Conservation (phyloP, 2,888 invertebrate genomes). For the Ariolimax columbianus region DNA sequence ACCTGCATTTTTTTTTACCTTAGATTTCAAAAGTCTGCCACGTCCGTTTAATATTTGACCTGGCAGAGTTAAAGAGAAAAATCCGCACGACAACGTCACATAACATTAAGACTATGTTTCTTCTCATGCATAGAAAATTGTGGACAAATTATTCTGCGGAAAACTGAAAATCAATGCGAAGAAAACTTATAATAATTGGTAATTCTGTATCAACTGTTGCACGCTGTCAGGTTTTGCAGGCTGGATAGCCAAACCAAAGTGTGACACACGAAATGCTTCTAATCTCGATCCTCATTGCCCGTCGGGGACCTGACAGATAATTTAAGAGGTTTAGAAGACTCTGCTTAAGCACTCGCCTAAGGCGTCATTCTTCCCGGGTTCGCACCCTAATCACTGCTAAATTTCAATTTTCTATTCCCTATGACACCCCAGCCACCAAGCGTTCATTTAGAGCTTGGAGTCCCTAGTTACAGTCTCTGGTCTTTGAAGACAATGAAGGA, state of each 20-base stretch:
- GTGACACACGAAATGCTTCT: neutral
- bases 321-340: constrained; percentile 14
- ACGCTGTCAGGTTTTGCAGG: constrained; percentile 4
- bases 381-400: constrained; percentile 43
- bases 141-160: neutral
- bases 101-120: no score
- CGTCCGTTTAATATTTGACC: no score
- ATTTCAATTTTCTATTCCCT: constrained; percentile 39
- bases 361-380: constrained; percentile 4
- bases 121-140: neutral
- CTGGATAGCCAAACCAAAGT: neutral
- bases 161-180: neutral
- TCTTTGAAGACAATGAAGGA: constrained; percentile 15
- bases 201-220: neutral
- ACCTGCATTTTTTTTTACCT: no score
- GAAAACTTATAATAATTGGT: constrained; percentile 21
- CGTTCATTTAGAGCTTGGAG: neutral
- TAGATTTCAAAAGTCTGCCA: no score
- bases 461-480: neutral
- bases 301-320: constrained; percentile 20
- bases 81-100: no score
- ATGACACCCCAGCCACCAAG: neutral
- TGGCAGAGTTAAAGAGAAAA: no score
- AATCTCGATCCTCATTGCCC: constrained; percentile 21
- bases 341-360: constrained; percentile 25